Base-by-base conservation (phyloP, 2,797 vertebrate species). In the Danio tinwini region DNA sequence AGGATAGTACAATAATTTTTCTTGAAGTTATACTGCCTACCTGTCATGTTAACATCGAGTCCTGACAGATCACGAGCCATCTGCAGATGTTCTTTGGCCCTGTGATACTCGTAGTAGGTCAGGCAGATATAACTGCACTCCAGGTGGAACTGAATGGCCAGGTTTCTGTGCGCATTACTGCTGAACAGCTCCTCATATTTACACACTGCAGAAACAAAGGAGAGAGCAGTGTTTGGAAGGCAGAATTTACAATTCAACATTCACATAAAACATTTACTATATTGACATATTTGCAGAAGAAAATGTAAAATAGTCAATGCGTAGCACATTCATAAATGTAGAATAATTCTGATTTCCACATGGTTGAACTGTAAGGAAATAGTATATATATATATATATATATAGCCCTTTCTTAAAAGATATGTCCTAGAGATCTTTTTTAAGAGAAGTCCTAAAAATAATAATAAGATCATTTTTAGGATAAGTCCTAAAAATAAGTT, bases 31-130 rank as follows among this genome's bases (percentile, higher is more conserved):
- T 5, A 45, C 16, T 49, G 78, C 85, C 0, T 81, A 98, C 97
- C 97, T 45, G 95, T 96, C 88, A 94, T 89, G 87, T 92, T 94
- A 80, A 97, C 86, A 58, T 91, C 83, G 40, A 99, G 91, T 42
- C 92, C 94, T 0, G 94, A 93, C 52, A 96, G 91, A 55, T 96
- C 90, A 86, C 93, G 93, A 61, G 97, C 96, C 56, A 70, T 87
- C 69, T 0, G 86, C 59, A 98, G 94, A 87, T 94, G 92, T 0
- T 96, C 91, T 84, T 96, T 97, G 84, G 97, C 97, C 52, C 90
- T 89, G 87, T 90, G 92, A 87, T 98, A 97, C 21, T 98, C 96
- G 5, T 96, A 98, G 90, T 97, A 98, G 85, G 92, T 93, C 80
- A 99, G 92, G 87, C 88, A 93, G 0, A 78, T 88, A 87, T 97